These are phyloP conservation scores for Troglohyphantes excavatus DNA, from an alignment of 2,888 invertebrate genomes.

Conservation along the genomic window DNA sequence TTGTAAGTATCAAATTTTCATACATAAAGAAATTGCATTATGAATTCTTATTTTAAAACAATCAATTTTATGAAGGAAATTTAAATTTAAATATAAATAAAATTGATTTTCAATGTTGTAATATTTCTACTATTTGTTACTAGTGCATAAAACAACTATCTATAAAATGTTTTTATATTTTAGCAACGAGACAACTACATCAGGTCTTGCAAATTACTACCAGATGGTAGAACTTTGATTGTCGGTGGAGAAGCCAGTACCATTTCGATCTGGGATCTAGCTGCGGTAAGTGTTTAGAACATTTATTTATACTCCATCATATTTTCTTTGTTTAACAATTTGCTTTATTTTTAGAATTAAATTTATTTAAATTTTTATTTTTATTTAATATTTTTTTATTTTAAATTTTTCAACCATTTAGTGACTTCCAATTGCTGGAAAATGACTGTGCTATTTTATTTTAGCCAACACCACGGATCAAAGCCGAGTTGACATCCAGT, in stretches of 20 bases:
- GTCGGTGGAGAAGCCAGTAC: conserved; percentile 98
- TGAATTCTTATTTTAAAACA: not conserved
- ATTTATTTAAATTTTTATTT: not conserved
- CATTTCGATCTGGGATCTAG: conserved; percentile 97
- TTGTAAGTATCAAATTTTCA: conserved; percentile 84
- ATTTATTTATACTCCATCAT: no score
- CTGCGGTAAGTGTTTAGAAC: conserved; percentile 84
- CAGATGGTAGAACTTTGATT: conserved; percentile 95
- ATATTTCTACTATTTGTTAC: no score
- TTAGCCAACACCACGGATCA: conserved; percentile 90
- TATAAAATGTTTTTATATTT: not conserved
- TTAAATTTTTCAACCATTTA: not conserved
- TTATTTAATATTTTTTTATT: not conserved
- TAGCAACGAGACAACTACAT: conserved; percentile 97
- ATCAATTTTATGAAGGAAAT: not conserved
- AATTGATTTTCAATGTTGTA: no score
- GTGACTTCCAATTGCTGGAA: no score
- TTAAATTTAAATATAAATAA: no score
- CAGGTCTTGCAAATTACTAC: conserved; percentile 95
- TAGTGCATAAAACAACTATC: not conserved
- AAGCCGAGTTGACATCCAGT: conserved; percentile 95
- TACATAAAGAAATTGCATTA: not conserved
- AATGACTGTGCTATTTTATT: conserved; percentile 15
- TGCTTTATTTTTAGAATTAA: no score
- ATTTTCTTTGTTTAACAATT: no score